phyloP scores from a whole-genome alignment of 2,888 invertebrate species.

The Anthophora plumipes region DNA sequence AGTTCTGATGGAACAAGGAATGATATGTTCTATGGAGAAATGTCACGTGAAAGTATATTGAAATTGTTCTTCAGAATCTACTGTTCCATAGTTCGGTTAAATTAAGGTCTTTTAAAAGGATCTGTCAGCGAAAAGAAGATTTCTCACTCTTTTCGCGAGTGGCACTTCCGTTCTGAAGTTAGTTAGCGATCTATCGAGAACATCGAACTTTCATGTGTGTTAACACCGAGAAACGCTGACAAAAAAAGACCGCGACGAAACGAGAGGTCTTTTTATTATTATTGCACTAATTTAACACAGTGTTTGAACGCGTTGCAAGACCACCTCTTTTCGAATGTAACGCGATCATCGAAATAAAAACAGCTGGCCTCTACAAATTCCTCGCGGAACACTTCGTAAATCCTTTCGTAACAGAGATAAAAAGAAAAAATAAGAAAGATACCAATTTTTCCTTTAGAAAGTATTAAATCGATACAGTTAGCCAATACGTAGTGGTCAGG shows the following conservation, averaged over 20 bases:
- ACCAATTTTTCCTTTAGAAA: too few species aligned
- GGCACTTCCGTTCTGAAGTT: neutral
- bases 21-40: neutral
- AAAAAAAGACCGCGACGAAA: neutral
- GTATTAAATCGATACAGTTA: neutral
- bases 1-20: neutral
- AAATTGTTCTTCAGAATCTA: neutral
- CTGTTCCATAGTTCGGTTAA: neutral
- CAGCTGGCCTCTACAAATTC: too few species aligned
- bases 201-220: too few species aligned
- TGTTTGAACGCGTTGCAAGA: neutral
- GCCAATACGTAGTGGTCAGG: neutral
- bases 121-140: neutral
- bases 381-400: too few species aligned
- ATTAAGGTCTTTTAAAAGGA: slow-evolving; percentile 6
- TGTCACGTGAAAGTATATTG: slow-evolving; percentile 19
- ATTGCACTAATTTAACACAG: neutral
- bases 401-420: too few species aligned
- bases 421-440: too few species aligned
- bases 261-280: too few species aligned
- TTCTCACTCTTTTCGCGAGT: neutral
- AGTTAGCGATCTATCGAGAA: too few species aligned
- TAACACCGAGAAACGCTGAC: too few species aligned
- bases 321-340: neutral
- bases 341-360: neutral